phyloP scores from a whole-genome alignment of 2,888 invertebrate species.

The Graphium colonna region DNA sequence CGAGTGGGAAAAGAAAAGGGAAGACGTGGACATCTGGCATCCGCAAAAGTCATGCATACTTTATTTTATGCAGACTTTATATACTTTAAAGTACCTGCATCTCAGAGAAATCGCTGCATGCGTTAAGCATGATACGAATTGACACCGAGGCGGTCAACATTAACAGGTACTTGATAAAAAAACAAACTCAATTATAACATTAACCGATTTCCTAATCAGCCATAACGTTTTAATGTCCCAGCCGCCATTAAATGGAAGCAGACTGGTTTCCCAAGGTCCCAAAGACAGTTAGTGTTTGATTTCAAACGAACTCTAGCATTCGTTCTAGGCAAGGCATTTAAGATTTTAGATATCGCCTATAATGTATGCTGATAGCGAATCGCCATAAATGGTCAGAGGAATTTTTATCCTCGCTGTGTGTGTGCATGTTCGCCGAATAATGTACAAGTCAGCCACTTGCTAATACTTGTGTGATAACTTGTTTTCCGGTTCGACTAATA shows the following conservation, averaged over 20 bases:
- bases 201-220: constrained; percentile 18
- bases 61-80: no score
- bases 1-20: no score
- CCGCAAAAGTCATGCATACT: no score
- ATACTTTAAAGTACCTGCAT: no score
- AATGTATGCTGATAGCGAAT: neutral
- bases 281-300: constrained; percentile 19
- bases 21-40: no score
- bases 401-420: neutral
- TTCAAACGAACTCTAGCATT: constrained; percentile 6
- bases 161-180: constrained; percentile 6
- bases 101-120: no score
- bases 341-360: constrained; percentile 10
- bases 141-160: neutral
- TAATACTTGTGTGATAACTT: neutral
- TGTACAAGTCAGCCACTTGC: neutral
- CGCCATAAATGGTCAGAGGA: neutral
- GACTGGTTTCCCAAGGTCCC: constrained; percentile 21
- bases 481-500: neutral
- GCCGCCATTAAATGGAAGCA: constrained; percentile 20
- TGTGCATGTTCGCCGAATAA: neutral
- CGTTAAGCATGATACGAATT: no score
- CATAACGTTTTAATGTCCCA: constrained; percentile 17
- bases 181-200: constrained; percentile 17
- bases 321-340: constrained; percentile 3